Evolutionary conservation across 2,113 vertebrate species (phyloP), one percentile per base, ranked within the genome.

Genomic region (Eulemur macaco): DNA sequence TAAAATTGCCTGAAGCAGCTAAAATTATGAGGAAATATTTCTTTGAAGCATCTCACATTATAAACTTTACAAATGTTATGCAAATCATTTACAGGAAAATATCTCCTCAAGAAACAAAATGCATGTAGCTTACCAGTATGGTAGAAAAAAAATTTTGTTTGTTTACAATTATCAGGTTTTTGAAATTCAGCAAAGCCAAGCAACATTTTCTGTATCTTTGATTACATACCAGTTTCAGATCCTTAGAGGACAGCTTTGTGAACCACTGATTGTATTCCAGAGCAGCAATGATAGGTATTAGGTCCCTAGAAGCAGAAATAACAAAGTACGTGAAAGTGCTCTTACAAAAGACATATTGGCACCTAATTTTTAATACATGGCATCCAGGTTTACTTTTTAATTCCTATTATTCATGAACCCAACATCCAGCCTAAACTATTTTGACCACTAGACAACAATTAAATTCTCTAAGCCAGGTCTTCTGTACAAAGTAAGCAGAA

Each of bases 251-350:
- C 91, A 99, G 98, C 97, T 99, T 99, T 96, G 99, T 99, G 98
- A 99, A 99, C 99, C 99, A 99, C 98, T 99, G 99, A 98, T 99
- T 99, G 91, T 99, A 99, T 86, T 99, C 99, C 98, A 99, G 98
- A 7, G 99, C 99, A 84, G 99, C 99, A 91, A 99, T 99, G 97
- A 99, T 99, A 63, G 99, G 99, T 98, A 99, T 99, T 97, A 99
- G 99, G 98, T 99, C 99, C 98, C 99, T 99, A 98, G 89, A 96
- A 98, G 80, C 82, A 97, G 92, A 98, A 98, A 96, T 2, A 39
- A 91, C 18, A 45, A 18, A n/a, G 5, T 23, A 45, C 0, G 2
- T 29, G 23, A 60, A 76, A 2, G 0, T 1, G 15, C 27, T 80
- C 37, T 6, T 6, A 54, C 29, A 29, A 21, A 0, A 34, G 39